A percentile compares a stretch with the other conserved stretches of the same genome.
These are phyloP conservation scores for Ommatoiulus sabulosus DNA, from an alignment of 2,888 invertebrate genomes.

Conservation along the genomic window DNA sequence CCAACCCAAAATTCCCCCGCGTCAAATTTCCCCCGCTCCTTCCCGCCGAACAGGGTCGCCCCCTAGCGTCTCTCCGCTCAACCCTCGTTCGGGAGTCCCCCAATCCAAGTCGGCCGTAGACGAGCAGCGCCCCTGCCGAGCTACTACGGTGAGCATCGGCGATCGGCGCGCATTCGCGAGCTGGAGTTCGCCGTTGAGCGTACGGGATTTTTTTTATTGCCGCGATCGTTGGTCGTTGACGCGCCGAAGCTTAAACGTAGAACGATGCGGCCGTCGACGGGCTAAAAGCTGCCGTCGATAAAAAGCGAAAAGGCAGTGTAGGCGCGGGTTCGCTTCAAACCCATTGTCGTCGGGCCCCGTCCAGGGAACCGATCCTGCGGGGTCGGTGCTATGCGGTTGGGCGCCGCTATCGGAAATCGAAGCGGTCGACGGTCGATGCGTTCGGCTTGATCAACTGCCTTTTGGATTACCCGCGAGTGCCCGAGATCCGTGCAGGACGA, in stretches of 20 bases:
- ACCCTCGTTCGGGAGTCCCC: no score
- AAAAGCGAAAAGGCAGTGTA: no score
- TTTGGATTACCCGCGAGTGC: neutral
- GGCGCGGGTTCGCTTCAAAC: no score
- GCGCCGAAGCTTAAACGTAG: neutral
- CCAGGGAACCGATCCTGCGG: neutral
- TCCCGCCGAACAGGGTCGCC: no score
- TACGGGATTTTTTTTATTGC: neutral
- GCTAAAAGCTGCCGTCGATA: no score
- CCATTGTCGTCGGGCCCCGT: neutral
- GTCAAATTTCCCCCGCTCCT: no score
- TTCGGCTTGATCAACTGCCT: neutral
- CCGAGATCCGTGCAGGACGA: no score
- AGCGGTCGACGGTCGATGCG: neutral
- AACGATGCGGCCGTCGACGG: neutral
- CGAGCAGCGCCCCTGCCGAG: neutral
- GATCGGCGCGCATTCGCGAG: neutral
- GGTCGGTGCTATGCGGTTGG: neutral
- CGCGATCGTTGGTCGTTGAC: neutral
- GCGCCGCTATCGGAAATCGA: neutral
- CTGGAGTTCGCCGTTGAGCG: neutral
- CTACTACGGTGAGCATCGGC: neutral
- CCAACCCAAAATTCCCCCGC: no score
- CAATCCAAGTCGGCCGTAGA: neutral
- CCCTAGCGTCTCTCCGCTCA: no score